Evolutionary conservation across 2,797 vertebrate genomes (phyloP), one percentile per base, ranked within the genome.

Genomic region (Alfaro cultratus): DNA sequence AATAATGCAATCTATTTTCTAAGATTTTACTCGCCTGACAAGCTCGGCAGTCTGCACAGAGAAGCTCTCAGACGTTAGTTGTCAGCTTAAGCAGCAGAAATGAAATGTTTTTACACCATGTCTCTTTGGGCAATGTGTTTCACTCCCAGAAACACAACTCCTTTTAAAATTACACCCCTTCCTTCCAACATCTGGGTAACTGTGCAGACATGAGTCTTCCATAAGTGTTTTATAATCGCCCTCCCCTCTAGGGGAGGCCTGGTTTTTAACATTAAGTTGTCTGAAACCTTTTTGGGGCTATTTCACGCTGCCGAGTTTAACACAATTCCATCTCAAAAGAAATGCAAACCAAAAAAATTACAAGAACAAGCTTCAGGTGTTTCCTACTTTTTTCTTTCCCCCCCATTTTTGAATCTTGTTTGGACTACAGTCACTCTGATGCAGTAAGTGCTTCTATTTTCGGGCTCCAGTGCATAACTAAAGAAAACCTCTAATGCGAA

Each of bases 151-250:
- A 83, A 53, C 45, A 64, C 73, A 60, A 80, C 79, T 84, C 83
- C 74, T 85, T 90, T 85, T 81, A 90, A 86, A 87, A 62, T 84
- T 83, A 78, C 88, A 86, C 81, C 77, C 82, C 77, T 84, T 83
- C 86, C 90, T 64, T 76, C 87, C 81, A 85, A 92, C 91, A 92
- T 92, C 91, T 93, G 92, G 87, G 88, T 88, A 89, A 93, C 82
- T 87, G 85, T 88, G 86, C 85, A 92, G 90, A 91, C 88, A 84
- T 80, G 83, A 90, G 86, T 93, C 90, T 86, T 86, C 88, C 86
- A 80, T 90, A 93, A 94, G 88, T 92, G 93, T 88, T 93, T 93
- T 91, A 93, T 93, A 94, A 95, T 94, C 80, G 76, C 78, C 70
- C 85, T 87, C 84, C 87, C 86, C 85, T 89, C 80, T 18, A 85